Base-by-base conservation (phyloP, 2,113 vertebrate genomes). In the Vulpes vulpes region DNA sequence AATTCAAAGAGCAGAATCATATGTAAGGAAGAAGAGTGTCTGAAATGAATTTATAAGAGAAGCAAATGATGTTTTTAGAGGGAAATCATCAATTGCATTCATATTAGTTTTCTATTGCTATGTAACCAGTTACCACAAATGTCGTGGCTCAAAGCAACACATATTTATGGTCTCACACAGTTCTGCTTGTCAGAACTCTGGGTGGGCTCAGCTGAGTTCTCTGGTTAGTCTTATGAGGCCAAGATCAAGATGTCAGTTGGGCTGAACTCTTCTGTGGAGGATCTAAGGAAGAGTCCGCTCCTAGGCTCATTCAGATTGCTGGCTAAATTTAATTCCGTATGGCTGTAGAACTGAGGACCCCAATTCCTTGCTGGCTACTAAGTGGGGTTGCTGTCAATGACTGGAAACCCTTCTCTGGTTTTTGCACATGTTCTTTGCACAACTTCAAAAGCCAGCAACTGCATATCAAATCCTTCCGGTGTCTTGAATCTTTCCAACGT, bases 21-120 rank as follows among this genome's bases (percentile, higher is more conserved):
- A 23, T 27, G 71, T 10, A 94, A 49, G 69, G 16, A 92, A 59
- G 2, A 89, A 95, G 30, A n/a, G 80, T 84, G 89, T 85, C 84
- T 92, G 53, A 92, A 95, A 76, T 64, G 30, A 67, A 27, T 81
- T 81, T 76, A 92, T 67, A 89, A 76, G 19, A 76, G 64, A 89
- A 92, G 14, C 71, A 85, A 91, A 85, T 87, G 60, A 10, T 60
- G 23, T 94, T n/a, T 73, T 81, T 19, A 78, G 11, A 89, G n/a
- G 51, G 10, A n/a, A 80, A 73, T 35, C 51, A 81, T 74, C 32
- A 69, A 15, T 9, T 83, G 17, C 2, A 11, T 60, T 91, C 27
- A 19, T 64, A 74, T 78, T 86, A 59, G 22, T 32, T 62, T 96
- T 92, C n/a, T 90, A 20, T 35, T 55, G 17, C 62, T 55, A 2